Evolutionary conservation across 2,113 vertebrate genomes (phyloP).

Genomic region (Saccopteryx bilineata): DNA sequence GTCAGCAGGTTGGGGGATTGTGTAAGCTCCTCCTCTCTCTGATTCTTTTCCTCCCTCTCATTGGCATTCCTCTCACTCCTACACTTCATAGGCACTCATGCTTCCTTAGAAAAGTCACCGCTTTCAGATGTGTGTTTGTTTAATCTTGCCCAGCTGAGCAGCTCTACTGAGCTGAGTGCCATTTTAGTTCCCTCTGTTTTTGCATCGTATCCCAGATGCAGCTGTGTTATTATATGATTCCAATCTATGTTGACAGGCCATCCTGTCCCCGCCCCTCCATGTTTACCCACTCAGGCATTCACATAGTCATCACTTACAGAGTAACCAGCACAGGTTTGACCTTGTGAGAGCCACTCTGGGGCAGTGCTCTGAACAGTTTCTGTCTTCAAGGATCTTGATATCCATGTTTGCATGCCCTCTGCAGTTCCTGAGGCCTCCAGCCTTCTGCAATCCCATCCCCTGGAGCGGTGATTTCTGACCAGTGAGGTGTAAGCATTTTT

Average conservation of each 20-base stretch:
- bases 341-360: neutral
- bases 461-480: neutral
- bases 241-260: neutral
- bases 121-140: neutral
- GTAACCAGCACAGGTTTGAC: neutral
- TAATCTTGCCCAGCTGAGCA: neutral
- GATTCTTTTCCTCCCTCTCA: neutral
- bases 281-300: neutral
- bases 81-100: neutral
- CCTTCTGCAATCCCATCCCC: neutral
- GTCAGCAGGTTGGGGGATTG: neutral
- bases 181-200: neutral
- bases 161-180: neutral
- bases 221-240: neutral
- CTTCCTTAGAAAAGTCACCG: neutral
- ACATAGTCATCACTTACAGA: neutral
- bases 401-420: neutral
- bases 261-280: neutral
- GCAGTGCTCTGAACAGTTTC: neutral
- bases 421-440: neutral
- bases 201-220: neutral
- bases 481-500: neutral
- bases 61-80: neutral
- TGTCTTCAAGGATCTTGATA: neutral
- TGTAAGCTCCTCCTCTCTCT: neutral